A percentile compares a stretch with the other conserved stretches of the same genome.
Conservation (phyloP, 2,888 invertebrate genomes). For the Coenonympha arcania region DNA sequence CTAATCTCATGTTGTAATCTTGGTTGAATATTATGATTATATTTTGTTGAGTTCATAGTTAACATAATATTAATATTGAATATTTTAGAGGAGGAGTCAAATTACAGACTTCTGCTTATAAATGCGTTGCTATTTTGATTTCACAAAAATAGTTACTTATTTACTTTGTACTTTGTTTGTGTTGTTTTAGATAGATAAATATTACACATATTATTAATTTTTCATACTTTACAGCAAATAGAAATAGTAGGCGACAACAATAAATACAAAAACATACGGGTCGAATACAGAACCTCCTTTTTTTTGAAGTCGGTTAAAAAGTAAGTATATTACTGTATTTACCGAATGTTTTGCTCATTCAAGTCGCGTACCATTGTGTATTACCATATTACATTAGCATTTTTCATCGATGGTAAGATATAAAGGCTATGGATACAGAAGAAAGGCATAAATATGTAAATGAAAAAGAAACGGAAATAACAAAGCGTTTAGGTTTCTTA, state of each 20-base stretch:
- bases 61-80: no score
- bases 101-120: not conserved
- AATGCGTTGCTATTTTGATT: no score
- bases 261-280: no score
- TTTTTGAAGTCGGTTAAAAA: no score
- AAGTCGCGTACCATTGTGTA: constrained; percentile 2
- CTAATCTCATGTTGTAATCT: not conserved
- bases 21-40: not conserved
- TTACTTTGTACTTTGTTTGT: no score
- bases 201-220: no score
- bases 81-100: no score
- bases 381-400: constrained; percentile 1
- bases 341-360: not conserved
- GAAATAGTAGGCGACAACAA: no score
- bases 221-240: no score
- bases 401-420: not conserved
- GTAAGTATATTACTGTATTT: not conserved
- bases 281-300: no score
- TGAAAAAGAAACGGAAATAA: constrained; percentile 1
- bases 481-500: constrained; percentile 1
- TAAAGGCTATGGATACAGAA: not conserved
- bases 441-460: constrained; percentile 1
- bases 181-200: no score
- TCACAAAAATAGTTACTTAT: no score
- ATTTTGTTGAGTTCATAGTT: not conserved